Base-by-base conservation (phyloP, 1,140 invertebrate genomes). In the Leptinotarsa texana region DNA sequence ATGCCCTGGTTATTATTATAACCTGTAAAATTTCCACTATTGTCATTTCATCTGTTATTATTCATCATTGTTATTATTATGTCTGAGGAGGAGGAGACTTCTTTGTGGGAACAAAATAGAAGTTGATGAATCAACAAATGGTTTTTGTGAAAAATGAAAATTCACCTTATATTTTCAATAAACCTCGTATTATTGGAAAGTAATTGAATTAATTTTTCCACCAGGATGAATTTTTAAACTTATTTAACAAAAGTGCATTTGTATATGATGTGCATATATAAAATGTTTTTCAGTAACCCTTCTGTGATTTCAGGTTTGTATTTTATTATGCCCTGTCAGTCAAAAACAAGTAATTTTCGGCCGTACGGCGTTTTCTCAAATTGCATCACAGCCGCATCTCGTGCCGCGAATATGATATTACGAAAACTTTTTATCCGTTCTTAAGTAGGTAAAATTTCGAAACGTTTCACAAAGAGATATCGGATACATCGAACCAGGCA, bases 391-490 rank as follows among this genome's bases (percentile, higher is more conserved):
- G 51, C 15, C 51, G 51, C 51, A 57, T 57, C 51, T 57, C 51
- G 51, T 57, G 51, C n/a, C 51, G n/a, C n/a, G 51, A 57, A 57
- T 57, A 18, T 57, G 51, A 17, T 57, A 57, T 57, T 57, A 57
- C 51, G 51, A 57, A 57, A 57, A 57, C 51, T 57, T 57, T 42
- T 57, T 57, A 57, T 57, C 51, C 51, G 51, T 18, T 3, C 51
- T 57, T 57, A 57, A 15, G 51, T 57, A 57, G 51, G 51, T 57
- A 57, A 57, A 57, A 57, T 57, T 57, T 57, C 51, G 51, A 57
- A 57, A 57, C n/a, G 51, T 57, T 57, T 57, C 51, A 57, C 51
- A 57, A 57, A 57, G 51, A 57, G 51, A 57, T 57, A 57, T 57
- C 51, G 51, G 51, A 57, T 57, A 57, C 51, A 57, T 57, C 51